Conservation (phyloP, 2,888 invertebrate genomes). For the Stenolophus ochropezus region DNA sequence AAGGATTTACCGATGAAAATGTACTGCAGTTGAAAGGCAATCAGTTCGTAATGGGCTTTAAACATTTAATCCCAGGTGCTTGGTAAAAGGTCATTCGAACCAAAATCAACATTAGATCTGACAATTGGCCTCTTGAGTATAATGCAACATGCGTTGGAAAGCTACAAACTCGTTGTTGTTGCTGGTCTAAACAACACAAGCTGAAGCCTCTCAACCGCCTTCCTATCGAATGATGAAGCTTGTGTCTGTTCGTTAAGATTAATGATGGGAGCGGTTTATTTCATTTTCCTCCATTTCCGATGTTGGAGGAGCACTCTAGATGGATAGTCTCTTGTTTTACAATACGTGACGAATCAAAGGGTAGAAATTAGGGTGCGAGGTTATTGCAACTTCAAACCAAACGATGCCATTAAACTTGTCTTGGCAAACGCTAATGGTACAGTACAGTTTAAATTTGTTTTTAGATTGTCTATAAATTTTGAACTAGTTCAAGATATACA, state of each 20-base stretch:
- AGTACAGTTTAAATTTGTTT: too few species aligned
- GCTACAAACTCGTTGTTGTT: not conserved
- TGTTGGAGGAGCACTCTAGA: not conserved
- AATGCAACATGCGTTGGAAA: slow-evolving; percentile 14
- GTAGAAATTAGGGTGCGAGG: not conserved
- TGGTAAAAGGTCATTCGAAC: not conserved
- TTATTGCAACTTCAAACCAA: not conserved
- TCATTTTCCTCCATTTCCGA: slow-evolving; percentile 33
- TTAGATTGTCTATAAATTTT: too few species aligned
- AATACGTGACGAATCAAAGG: not conserved
- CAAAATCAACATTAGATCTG: not conserved
- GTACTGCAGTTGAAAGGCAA: too few species aligned
- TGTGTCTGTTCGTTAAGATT: slow-evolving; percentile 9
- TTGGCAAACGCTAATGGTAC: too few species aligned
- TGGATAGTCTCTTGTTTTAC: slow-evolving; percentile 10
- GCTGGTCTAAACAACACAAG: not conserved
- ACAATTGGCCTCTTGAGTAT: not conserved
- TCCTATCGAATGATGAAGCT: not conserved
- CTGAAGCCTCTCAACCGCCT: not conserved
- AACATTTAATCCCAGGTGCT: not conserved
- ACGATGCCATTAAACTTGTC: not conserved
- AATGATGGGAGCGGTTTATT: slow-evolving; percentile 22
- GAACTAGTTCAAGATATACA: too few species aligned
- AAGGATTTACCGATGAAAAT: too few species aligned
- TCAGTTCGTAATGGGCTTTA: too few species aligned